These are phyloP conservation scores for Garra rufa DNA, from an alignment of 2,113 vertebrate species.

Conservation along the genomic window DNA sequence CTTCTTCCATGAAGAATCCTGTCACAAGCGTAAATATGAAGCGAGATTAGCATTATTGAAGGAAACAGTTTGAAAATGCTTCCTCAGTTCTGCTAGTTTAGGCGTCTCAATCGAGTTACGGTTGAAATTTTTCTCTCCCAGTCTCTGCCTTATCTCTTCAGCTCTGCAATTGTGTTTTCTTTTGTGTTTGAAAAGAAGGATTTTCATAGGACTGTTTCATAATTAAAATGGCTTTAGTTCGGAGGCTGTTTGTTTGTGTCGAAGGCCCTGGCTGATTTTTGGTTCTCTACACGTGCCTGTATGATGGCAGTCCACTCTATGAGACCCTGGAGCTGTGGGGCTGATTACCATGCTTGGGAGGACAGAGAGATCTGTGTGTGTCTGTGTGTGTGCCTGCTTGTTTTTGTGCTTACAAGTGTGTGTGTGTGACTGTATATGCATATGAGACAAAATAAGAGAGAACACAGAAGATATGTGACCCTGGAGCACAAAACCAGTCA, in stretches of 20 bases:
- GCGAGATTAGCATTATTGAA: slow-evolving; percentile 35
- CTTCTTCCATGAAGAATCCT: slow-evolving; percentile 15
- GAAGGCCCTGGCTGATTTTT: slow-evolving; percentile 24
- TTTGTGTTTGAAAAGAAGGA: slow-evolving; percentile 32
- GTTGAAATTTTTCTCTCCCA: slow-evolving; percentile 18
- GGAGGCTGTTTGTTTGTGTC: slow-evolving; percentile 38
- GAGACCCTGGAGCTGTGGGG: slow-evolving; percentile 33
- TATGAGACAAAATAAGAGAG: not conserved
- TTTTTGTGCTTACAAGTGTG: slow-evolving; percentile 9
- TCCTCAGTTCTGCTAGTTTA: slow-evolving; percentile 24
- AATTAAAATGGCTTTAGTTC: slow-evolving; percentile 41
- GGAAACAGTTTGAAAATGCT: slow-evolving; percentile 29
- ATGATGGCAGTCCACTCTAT: slow-evolving; percentile 12
- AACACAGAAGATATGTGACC: not conserved
- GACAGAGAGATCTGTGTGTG: slow-evolving; percentile 31
- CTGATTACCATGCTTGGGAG: slow-evolving; percentile 46
- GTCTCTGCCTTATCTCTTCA: slow-evolving; percentile 43
- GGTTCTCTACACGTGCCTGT: slow-evolving; percentile 27
- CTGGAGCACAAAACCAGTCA: too few relatives aligned
- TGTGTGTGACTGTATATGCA: slow-evolving; percentile 5
- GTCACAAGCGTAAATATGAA: slow-evolving; percentile 14
- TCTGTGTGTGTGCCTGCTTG: not conserved
- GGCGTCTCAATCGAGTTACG: not conserved
- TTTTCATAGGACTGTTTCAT: slow-evolving; percentile 44
- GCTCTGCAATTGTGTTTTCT: slow-evolving; percentile 37